Base-by-base conservation (phyloP, 2,797 vertebrate species). In the Eurystomus glaucurus region DNA sequence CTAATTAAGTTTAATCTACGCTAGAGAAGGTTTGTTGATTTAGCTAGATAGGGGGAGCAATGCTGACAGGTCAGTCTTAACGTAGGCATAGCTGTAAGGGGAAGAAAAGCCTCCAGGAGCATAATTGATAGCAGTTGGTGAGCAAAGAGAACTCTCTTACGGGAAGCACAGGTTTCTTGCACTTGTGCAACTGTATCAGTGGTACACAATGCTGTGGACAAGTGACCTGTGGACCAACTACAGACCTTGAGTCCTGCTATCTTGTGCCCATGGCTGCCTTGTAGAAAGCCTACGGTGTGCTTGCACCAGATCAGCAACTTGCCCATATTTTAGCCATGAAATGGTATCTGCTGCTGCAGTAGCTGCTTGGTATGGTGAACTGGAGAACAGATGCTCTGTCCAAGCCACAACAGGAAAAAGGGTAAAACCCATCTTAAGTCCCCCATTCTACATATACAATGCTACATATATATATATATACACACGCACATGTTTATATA, bases 1-100 rank as follows among this genome's bases (percentile, higher is more conserved):
- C 54, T 93, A 82, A 95, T 91, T 92, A 82, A 76, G 0, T 90
- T 65, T 69, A 92, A 92, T 76, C 65, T 62, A 17, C 54, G 39
- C 23, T 87, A 21, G 35, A 50, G 48, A 91, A 31, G 62, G 37
- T 55, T 54, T 94, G 77, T 91, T 85, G 81, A 74, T 87, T 43
- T 87, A 89, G 41, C 43, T 62, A 41, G 29, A 45, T 39, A 54
- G 46, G 45, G 21, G 51, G 3, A 39, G 46, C 10, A 33, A 82
- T 16, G 22, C 52, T 95, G 55, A 46, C 46, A 82, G 70, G 23
- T 69, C 77, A 60, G 52, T 52, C 37, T 31, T 35, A 55, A 48
- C 3, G 14, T 4, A 46, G 50, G 51, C 22, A 45, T 23, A 52
- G 31, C 11, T 86, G 6, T 31, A 41, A 60, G 50, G 39, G 16